Evolutionary conservation across 2,113 vertebrate species (phyloP), one percentile per base, ranked within the genome.

Genomic region (Eurypyga helias): DNA sequence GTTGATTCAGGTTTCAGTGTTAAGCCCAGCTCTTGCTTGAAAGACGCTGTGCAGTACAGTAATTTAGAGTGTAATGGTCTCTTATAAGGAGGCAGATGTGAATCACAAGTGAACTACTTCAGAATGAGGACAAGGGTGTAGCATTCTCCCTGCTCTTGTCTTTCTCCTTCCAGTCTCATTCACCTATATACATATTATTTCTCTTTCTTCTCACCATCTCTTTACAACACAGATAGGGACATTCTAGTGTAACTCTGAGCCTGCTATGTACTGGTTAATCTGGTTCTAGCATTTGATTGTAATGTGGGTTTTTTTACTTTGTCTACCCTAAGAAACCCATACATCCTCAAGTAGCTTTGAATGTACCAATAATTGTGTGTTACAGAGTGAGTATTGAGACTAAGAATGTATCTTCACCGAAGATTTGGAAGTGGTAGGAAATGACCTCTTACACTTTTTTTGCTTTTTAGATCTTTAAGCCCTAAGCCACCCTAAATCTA

Each of bases 401-500:
- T 4, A 64, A 75, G 70, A 69, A 29, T 0, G 6, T 72, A 51
- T 75, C 36, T 80, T 95, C 54, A 45, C 52, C 38, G 52, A 87
- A 66, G 83, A 75, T 89, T 62, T 83, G 52, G 45, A 90, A 89
- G 61, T 73, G 24, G 62, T 73, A 65, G 60, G 61, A 96, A 75
- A 82, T 97, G 84, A 94, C 71, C 76, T 87, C 83, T 95, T 93
- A 43, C 34, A 28, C 52, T 65, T 84, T 78, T 92, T 76, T 20
- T 95, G 64, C 64, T 80, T 95, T 94, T 93, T 87, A 75, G 77
- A 76, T 75, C 83, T 89, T 94, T 90, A 91, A 92, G 81, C 46
- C 66, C 46, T 76, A 75, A 72, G 49, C 91, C 70, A 87, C 80
- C 89, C 90, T 97, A 96, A 96, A 92, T 97, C 96, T 95, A 38